Evolutionary conservation across 1,140 invertebrate species (phyloP).

Genomic region (Mactra quadrangularis): DNA sequence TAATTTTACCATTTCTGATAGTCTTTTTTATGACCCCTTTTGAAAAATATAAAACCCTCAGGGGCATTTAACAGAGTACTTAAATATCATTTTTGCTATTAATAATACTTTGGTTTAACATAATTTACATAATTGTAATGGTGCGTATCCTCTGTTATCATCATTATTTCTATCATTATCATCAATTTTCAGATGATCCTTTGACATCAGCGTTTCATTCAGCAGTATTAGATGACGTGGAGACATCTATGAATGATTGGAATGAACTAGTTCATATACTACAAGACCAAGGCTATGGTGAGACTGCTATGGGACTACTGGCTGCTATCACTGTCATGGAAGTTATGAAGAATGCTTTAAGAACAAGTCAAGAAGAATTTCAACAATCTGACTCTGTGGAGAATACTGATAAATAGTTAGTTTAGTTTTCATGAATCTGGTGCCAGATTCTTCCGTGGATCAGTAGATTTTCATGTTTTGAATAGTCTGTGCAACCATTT

Average conservation of each 20-base stretch:
- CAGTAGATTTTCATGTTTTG: too few species aligned
- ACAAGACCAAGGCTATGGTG: slow-evolving; percentile 74
- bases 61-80: too few species aligned
- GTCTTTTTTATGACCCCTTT: too few species aligned
- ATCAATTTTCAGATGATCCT: slow-evolving; percentile 60
- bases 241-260: slow-evolving; percentile 75
- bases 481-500: too few species aligned
- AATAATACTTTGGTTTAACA: too few species aligned
- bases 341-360: slow-evolving; percentile 70
- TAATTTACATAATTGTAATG: too few species aligned
- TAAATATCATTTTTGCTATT: too few species aligned
- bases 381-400: background rate
- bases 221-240: slow-evolving; percentile 73
- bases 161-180: background rate
- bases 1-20: too few species aligned
- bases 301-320: slow-evolving; percentile 72
- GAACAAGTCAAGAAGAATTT: slow-evolving; percentile 51
- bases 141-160: too few species aligned
- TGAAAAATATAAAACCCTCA: too few species aligned
- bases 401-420: slow-evolving; percentile 28
- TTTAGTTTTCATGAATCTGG: too few species aligned
- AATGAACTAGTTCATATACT: slow-evolving; percentile 68
- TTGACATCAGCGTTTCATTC: slow-evolving; percentile 62
- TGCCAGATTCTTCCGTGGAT: too few species aligned
- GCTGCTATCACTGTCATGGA: slow-evolving; percentile 74